Percentiles rank a stretch among this genome's conserved stretches.
Evolutionary conservation across 2,888 invertebrate species (phyloP).

Genomic region (Cosmorhoe ocellata): DNA sequence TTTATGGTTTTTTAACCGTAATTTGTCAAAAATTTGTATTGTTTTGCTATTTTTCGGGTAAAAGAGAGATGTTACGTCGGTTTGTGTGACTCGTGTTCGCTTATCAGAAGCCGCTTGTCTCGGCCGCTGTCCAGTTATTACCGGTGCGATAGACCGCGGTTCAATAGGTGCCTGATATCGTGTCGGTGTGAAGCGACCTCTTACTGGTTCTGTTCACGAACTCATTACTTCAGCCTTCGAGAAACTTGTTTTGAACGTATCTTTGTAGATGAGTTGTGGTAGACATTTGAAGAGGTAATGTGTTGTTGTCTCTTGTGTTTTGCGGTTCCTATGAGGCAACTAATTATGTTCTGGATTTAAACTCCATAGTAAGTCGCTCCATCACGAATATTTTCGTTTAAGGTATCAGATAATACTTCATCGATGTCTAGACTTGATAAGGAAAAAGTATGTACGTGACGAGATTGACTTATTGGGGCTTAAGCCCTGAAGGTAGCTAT

Average conservation of each 20-base stretch:
- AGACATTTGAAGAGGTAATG: conserved; percentile 8
- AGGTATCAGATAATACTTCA: not conserved
- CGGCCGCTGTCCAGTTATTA: conserved; percentile 81
- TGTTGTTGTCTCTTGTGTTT: conserved; percentile 14
- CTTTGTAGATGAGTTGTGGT: conserved; percentile 15
- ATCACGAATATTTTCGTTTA: not conserved
- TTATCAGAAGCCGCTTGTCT: conserved; percentile 76
- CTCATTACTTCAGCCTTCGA: conserved; percentile 36
- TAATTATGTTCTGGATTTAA: too few relatives aligned
- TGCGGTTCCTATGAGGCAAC: not conserved
- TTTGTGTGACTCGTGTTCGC: conserved; percentile 31
- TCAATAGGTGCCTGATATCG: conserved; percentile 83
- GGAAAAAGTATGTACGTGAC: not conserved
- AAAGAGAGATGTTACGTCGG: conserved; percentile 30
- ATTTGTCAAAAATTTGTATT: not conserved
- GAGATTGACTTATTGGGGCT: conserved; percentile 1
- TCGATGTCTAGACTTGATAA: conserved; percentile 31
- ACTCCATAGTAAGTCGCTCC: too few relatives aligned
- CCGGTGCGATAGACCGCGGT: conserved; percentile 81
- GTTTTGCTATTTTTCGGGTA: conserved; percentile 11
- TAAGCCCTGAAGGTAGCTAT: not conserved
- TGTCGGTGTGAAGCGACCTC: conserved; percentile 73
- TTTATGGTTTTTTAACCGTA: not conserved
- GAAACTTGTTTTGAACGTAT: conserved; percentile 17
- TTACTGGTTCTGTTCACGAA: conserved; percentile 66